Percentiles rank a stretch among this genome's conserved stretches.
These are phyloP conservation scores for Oncorhynchus keta DNA, from an alignment of 2,113 vertebrate species.

Conservation along the genomic window DNA sequence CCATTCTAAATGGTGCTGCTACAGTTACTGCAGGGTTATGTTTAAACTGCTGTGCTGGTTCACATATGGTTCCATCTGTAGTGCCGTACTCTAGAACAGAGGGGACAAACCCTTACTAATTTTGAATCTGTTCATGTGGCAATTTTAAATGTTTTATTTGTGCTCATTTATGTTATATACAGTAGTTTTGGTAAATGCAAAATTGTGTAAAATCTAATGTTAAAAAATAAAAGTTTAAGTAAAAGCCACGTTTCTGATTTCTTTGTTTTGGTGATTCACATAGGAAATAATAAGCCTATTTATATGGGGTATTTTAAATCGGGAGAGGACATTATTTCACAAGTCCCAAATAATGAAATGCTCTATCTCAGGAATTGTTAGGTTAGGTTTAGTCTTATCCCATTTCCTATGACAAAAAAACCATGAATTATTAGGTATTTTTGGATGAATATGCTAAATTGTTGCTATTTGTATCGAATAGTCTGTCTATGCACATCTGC, in stretches of 20 bases:
- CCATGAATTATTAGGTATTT: too few relatives aligned
- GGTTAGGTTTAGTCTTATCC: too few relatives aligned
- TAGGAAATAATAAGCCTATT: not conserved
- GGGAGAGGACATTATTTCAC: not conserved
- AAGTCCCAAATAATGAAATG: not conserved
- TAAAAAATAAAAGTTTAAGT: constrained; percentile 63
- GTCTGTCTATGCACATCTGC: too few relatives aligned
- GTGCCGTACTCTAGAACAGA: constrained; percentile 20
- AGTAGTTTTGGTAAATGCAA: constrained; percentile 47
- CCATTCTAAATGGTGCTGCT: constrained; percentile 22
- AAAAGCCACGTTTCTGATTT: constrained; percentile 32
- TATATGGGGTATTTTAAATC: not conserved
- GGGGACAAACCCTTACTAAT: constrained; percentile 22
- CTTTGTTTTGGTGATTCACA: constrained; percentile 24
- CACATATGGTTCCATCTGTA: constrained; percentile 39
- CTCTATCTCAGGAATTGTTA: too few relatives aligned
- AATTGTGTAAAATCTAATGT: constrained; percentile 69
- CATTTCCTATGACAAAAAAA: too few relatives aligned
- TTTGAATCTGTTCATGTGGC: constrained; percentile 47
- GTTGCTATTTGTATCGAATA: too few relatives aligned
- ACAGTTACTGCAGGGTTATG: constrained; percentile 16
- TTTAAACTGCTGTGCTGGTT: constrained; percentile 23
- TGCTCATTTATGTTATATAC: constrained; percentile 62
- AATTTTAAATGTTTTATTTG: constrained; percentile 58
- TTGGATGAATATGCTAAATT: too few relatives aligned